Percentiles rank a stretch among this genome's conserved stretches.
phyloP scores from a whole-genome alignment of 2,113 vertebrate genomes.

The Mirza zaza region DNA sequence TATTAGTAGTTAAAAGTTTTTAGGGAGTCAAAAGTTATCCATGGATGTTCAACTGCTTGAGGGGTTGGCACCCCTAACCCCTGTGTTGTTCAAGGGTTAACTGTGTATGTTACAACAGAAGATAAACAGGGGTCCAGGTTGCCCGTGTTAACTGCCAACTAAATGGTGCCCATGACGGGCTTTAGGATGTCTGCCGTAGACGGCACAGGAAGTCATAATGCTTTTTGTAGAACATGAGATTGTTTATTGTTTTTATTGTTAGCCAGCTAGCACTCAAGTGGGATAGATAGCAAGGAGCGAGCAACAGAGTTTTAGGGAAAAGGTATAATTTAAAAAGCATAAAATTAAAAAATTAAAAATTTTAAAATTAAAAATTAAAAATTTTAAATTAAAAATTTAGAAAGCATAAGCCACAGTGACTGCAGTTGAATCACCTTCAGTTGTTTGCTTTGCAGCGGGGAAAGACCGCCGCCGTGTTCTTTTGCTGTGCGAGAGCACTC shows the following conservation, averaged over 20 bases:
- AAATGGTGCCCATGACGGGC: not conserved
- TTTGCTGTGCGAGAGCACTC: not conserved
- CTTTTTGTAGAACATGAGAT: not conserved
- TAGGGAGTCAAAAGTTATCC: not conserved
- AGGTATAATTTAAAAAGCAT: not conserved
- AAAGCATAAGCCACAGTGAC: not conserved
- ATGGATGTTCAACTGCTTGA: not conserved
- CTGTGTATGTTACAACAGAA: not conserved
- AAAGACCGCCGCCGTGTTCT: not conserved
- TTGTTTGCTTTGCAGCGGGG: not conserved
- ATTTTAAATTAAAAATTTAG: no score
- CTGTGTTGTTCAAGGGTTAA: not conserved
- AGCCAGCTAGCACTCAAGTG: not conserved
- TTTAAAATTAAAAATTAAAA: no score
- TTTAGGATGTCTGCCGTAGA: not conserved
- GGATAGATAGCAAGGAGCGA: not conserved
- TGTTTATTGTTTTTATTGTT: not conserved
- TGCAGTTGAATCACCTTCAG: not conserved
- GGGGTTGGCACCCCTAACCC: not conserved
- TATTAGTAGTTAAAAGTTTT: not conserved
- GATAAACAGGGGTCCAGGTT: not conserved
- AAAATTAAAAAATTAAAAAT: no score
- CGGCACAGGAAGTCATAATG: not conserved
- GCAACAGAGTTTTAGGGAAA: not conserved
- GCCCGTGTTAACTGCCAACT: not conserved